Conservation (phyloP, 2,113 vertebrate species). For the Hippocampus mohnikei region DNA sequence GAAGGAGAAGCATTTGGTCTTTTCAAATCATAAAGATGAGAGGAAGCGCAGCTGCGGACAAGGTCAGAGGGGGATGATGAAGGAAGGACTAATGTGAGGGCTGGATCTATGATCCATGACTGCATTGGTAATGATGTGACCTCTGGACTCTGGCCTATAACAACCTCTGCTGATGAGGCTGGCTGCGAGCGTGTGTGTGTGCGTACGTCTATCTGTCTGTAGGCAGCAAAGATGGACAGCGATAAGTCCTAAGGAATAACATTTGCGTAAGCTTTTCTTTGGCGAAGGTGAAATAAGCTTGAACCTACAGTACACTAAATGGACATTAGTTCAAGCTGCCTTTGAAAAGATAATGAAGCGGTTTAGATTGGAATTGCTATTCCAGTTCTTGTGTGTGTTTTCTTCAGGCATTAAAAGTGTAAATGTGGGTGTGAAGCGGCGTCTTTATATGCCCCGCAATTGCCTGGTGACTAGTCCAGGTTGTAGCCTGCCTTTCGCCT, state of each 20-base stretch:
- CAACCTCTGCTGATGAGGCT: conserved; percentile 45
- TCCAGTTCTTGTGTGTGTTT: background rate
- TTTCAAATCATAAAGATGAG: conserved; percentile 58
- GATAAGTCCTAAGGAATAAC: background rate
- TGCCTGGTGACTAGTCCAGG: background rate
- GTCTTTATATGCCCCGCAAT: background rate
- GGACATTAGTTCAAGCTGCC: background rate
- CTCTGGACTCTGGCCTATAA: conserved; percentile 41
- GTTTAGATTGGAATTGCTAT: background rate
- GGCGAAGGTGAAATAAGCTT: background rate
- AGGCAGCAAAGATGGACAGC: background rate
- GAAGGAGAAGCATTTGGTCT: conserved; percentile 35
- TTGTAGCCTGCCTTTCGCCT: background rate
- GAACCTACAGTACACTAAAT: background rate
- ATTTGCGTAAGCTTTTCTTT: background rate
- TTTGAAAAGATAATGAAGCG: background rate
- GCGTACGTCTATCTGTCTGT: background rate
- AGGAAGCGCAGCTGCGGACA: conserved; percentile 40
- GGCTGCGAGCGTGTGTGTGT: background rate
- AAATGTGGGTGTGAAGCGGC: too few species aligned
- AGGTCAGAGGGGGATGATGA: conserved; percentile 58
- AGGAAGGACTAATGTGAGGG: conserved; percentile 46
- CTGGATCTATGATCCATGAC: conserved; percentile 55
- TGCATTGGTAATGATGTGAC: conserved; percentile 54
- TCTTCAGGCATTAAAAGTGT: background rate